Evolutionary conservation across 2,797 vertebrate species (phyloP), one percentile per base, ranked within the genome.

Genomic region (Cyclopterus lumpus): DNA sequence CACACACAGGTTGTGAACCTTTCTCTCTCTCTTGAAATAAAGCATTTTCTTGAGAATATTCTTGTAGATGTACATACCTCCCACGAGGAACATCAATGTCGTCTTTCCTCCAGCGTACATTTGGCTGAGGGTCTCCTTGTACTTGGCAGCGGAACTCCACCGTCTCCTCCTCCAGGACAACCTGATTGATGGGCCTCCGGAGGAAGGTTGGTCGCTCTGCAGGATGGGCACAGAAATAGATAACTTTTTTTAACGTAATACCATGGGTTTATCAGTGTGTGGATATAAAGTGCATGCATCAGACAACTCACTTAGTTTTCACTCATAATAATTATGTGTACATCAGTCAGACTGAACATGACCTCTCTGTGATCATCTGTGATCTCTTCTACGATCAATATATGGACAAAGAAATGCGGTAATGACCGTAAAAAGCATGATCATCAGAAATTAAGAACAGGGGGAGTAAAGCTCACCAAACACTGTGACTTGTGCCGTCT

Each of bases 101-200:
- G n/a, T 99, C 98, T 84, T 99, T 99, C 88, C 94, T 97, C 98
- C 98, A 99, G 51, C 97, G 96, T 14, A 99, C 96, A 0, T 97
- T 97, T 55, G 97, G 98, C 81, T 93, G 97, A 48, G 97, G 98
- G 91, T 99, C 98, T 57, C 98, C 98, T 85, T 98, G 97, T 73
- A 98, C 97, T 89, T 99, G 97, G 92, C 98, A 99, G 53, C 97
- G 96, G 81, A 99, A 99, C 92, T 99, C 98, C 83, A 99, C 96
- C 0, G 88, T 91, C 86, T 99, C 98, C 70, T 99, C 97, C 84
- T 99, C 98, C 89, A 99, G 92, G 70, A 99, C 96, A 92, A 99
- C 97, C 92, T 99, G 98, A 95, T 99, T 99, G 87, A 99, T 99
- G 38, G 98, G 98, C 84, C 97, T 94, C 77, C 96, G 95, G 85